These are phyloP conservation scores for Phylloscopus whistleri DNA, from an alignment of 2,113 vertebrate genomes.

Conservation along the genomic window DNA sequence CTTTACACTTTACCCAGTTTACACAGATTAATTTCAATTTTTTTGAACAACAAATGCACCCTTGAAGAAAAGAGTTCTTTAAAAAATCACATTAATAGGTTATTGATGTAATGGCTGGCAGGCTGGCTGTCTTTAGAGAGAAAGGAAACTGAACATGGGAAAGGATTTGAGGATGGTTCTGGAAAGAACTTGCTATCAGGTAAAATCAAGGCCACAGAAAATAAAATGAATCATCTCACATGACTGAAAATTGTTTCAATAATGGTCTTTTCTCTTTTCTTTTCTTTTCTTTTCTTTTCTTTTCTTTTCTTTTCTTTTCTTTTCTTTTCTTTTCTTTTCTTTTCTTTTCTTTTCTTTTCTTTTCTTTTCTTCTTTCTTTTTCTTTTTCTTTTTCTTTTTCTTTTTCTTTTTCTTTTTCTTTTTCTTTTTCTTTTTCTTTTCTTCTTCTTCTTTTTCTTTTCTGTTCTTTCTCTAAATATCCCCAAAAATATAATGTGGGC, in stretches of 20 bases:
- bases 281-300: neutral
- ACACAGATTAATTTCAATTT: neutral
- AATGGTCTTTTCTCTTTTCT: neutral
- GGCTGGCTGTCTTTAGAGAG: neutral
- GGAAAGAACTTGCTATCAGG: neutral
- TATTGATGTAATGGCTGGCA: neutral
- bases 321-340: no score
- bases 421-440: no score
- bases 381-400: no score
- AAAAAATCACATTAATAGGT: neutral
- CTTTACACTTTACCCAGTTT: neutral
- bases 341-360: no score
- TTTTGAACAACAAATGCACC: neutral
- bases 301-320: no score
- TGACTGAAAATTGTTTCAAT: neutral
- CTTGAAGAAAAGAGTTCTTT: neutral
- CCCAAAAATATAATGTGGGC: neutral
- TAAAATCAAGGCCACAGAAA: neutral
- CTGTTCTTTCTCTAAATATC: no score
- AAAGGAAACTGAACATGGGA: neutral
- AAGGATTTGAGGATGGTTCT: neutral
- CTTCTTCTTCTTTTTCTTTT: no score
- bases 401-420: no score
- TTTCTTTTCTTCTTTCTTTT: no score
- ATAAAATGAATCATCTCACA: neutral